These are phyloP conservation scores for Eurypyga helias DNA, from an alignment of 2,113 vertebrate species.

Conservation along the genomic window DNA sequence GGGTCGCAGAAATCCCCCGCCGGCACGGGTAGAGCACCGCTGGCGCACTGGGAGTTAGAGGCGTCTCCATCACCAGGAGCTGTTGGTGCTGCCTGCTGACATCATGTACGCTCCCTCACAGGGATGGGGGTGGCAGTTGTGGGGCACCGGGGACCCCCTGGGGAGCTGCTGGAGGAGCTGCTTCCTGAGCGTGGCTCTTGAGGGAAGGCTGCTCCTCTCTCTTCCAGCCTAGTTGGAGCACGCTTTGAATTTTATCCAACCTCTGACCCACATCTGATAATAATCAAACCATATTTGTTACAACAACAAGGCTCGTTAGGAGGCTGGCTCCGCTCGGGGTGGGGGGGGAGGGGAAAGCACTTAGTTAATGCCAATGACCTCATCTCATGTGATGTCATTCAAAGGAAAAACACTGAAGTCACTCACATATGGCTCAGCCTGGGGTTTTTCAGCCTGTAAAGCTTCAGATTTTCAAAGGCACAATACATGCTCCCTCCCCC, in stretches of 20 bases:
- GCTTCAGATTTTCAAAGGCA: constrained; percentile 63
- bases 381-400: constrained; percentile 75
- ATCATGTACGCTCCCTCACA: fast-evolving
- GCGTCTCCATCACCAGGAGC: not conserved
- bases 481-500: not conserved
- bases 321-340: constrained; percentile 58
- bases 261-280: constrained; percentile 73
- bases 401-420: constrained; percentile 74
- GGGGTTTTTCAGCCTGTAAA: constrained; percentile 60
- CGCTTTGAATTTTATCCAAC: constrained; percentile 57
- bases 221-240: constrained; percentile 17
- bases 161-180: not conserved
- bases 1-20: fast-evolving
- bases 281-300: constrained; percentile 72
- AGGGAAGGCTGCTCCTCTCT: not conserved
- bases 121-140: not conserved
- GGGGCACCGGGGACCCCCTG: not conserved
- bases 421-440: constrained; percentile 69
- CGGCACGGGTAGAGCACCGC: fast-evolving
- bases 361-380: constrained; percentile 68
- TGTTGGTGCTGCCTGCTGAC: not conserved
- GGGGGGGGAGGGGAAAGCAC: constrained; percentile 43
- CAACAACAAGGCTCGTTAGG: constrained; percentile 71
- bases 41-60: not conserved
- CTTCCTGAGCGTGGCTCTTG: not conserved